Percentiles rank a stretch among this genome's conserved stretches.
Evolutionary conservation across 2,797 vertebrate genomes (phyloP).

Genomic region (Gallinago stenura): DNA sequence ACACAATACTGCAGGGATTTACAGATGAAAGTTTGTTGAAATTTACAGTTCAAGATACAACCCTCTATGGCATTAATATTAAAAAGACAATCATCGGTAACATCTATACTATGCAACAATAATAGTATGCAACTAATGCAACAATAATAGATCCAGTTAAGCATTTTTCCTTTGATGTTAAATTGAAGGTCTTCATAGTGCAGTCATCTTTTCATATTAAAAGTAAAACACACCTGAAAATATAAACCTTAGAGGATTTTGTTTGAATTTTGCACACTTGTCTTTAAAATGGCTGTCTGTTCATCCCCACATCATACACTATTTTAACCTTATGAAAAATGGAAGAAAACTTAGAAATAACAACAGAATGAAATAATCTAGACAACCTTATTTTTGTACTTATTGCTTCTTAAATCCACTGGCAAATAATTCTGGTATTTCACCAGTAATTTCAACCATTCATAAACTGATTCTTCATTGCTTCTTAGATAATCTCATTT

Average conservation of each 20-base stretch:
- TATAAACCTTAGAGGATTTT: not conserved
- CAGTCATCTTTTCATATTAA: not conserved
- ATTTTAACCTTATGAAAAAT: not conserved
- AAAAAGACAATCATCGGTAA: not conserved
- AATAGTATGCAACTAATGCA: not conserved
- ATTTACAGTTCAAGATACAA: not conserved
- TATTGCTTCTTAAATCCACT: not conserved
- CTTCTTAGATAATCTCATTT: constrained; percentile 31
- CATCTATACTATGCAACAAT: not conserved
- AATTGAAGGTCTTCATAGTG: not conserved
- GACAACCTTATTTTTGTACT: not conserved
- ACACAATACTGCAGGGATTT: not conserved
- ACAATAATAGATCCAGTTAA: not conserved
- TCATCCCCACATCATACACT: not conserved
- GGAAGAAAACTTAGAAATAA: not conserved
- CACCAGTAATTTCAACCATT: not conserved
- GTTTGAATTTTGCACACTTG: not conserved
- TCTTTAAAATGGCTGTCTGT: not conserved
- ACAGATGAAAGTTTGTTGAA: not conserved
- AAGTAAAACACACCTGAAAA: not conserved
- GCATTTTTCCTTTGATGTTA: constrained; percentile 8
- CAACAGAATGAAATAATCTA: not conserved
- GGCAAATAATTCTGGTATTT: constrained; percentile 11
- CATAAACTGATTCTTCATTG: not conserved
- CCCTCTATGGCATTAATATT: not conserved